phyloP scores from a whole-genome alignment of 35 echinoderm and acorn worm genomes.

The Apostichopus parvimensis region DNA sequence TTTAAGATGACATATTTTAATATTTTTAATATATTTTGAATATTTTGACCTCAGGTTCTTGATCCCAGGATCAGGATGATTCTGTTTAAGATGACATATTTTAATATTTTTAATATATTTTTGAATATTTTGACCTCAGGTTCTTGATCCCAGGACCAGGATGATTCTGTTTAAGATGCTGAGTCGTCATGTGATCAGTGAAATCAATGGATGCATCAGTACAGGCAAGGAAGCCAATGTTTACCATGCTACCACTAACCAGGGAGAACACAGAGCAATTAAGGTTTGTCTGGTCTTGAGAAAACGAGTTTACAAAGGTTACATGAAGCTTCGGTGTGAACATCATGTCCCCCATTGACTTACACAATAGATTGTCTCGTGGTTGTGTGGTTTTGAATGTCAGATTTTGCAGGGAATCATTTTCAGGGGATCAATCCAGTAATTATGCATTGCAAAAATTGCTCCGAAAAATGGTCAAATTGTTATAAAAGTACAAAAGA shows the following conservation, averaged over 20 bases:
- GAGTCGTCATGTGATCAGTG: conserved; percentile 85
- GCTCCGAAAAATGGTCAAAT: too few species aligned
- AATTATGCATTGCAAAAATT: too few species aligned
- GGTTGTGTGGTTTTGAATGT: too few species aligned
- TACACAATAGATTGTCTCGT: too few species aligned
- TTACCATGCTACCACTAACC: conserved; percentile 92
- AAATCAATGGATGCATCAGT: conserved; percentile 98
- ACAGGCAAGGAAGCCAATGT: conserved; percentile 99
- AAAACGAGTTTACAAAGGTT: too few species aligned
- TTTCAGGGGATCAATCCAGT: too few species aligned
- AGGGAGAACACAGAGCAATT: conserved; percentile 82
- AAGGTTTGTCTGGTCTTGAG: conserved; percentile 59
- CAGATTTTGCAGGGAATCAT: neutral
- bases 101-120: neutral
- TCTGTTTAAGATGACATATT: neutral
- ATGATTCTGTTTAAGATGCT: conserved; percentile 99
- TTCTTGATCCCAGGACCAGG: conserved; percentile 88
- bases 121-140: conserved; percentile 55
- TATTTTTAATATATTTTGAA: neutral
- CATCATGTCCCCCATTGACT: too few species aligned
- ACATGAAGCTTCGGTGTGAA: too few species aligned
- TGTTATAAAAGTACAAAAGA: too few species aligned
- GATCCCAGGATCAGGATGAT: neutral
- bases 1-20: too few species aligned
- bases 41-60: neutral